Percentiles rank a stretch among this genome's conserved stretches.
These are phyloP conservation scores for Arion vulgaris DNA, from an alignment of 1,140 invertebrate species.

Conservation along the genomic window DNA sequence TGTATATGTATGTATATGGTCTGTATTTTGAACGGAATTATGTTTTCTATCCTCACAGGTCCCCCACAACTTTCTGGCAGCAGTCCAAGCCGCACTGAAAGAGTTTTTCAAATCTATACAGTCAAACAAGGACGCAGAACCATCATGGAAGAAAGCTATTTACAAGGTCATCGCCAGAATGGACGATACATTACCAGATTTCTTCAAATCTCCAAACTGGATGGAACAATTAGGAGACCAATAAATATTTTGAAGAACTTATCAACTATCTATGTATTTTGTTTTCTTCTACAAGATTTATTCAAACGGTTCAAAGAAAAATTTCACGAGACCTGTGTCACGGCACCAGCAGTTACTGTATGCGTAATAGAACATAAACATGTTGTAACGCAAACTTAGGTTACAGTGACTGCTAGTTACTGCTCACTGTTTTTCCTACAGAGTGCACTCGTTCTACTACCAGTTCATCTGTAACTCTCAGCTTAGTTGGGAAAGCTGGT, in stretches of 20 bases:
- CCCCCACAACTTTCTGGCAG: slow-evolving; percentile 95
- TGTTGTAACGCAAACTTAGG: background rate
- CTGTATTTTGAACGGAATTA: too few relatives aligned
- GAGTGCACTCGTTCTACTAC: background rate
- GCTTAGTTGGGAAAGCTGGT: background rate
- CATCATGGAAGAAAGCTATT: slow-evolving; percentile 99
- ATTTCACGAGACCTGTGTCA: background rate
- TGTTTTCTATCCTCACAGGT: slow-evolving; percentile 80
- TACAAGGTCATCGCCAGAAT: slow-evolving; percentile 99
- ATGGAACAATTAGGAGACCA: slow-evolving; percentile 89
- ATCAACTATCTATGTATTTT: background rate
- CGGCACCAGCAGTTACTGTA: background rate
- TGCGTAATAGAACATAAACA: background rate
- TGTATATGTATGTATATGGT: too few relatives aligned
- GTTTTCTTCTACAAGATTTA: background rate
- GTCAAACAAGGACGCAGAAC: slow-evolving; percentile 94
- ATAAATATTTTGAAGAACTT: slow-evolving; percentile 19
- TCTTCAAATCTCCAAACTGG: slow-evolving; percentile 99
- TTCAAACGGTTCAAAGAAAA: background rate
- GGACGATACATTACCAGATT: slow-evolving; percentile 98
- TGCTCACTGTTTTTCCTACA: background rate
- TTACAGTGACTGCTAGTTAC: background rate
- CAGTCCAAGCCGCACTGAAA: slow-evolving; percentile 95
- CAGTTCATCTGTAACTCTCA: background rate
- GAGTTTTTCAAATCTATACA: slow-evolving; percentile 99